Percentiles rank a stretch among this genome's conserved stretches.
These are phyloP conservation scores for Holcopasites calliopsidis DNA, from an alignment of 1,140 invertebrate species.

Conservation along the genomic window DNA sequence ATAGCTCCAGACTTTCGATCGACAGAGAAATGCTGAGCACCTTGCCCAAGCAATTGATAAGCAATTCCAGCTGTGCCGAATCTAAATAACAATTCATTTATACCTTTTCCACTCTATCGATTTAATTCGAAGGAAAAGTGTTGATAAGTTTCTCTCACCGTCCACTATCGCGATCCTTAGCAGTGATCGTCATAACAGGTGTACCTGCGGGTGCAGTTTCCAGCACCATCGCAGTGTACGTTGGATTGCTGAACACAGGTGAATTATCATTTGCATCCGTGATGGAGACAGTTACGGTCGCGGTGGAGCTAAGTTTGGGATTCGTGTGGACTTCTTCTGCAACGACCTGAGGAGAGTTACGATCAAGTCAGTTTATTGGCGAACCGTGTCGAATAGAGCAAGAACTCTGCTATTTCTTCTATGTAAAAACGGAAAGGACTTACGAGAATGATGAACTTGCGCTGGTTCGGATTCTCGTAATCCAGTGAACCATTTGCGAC, in stretches of 20 bases:
- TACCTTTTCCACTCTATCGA: not conserved
- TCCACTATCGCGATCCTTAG: constrained; percentile 91
- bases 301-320: constrained; percentile 89
- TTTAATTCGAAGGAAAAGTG: not conserved
- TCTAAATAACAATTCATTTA: constrained; percentile 61
- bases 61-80: constrained; percentile 89
- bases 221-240: constrained; percentile 85
- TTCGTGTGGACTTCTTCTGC: constrained; percentile 90
- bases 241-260: constrained; percentile 88
- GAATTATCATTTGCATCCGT: constrained; percentile 95
- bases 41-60: constrained; percentile 92
- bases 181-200: constrained; percentile 87
- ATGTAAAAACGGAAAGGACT: constrained; percentile 33
- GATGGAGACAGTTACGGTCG: constrained; percentile 91
- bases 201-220: constrained; percentile 87
- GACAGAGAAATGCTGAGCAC: constrained; percentile 90
- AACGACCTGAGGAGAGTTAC: constrained; percentile 82
- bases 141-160: constrained; percentile 80
- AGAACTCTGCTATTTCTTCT: not conserved
- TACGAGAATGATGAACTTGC: constrained; percentile 93
- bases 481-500: constrained; percentile 90
- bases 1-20: constrained; percentile 90
- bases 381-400: no score
- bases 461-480: constrained; percentile 95
- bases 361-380: not conserved